A percentile compares a stretch with the other conserved stretches of the same genome.
phyloP scores from a whole-genome alignment of 2,113 vertebrate genomes.

The Channa argus region DNA sequence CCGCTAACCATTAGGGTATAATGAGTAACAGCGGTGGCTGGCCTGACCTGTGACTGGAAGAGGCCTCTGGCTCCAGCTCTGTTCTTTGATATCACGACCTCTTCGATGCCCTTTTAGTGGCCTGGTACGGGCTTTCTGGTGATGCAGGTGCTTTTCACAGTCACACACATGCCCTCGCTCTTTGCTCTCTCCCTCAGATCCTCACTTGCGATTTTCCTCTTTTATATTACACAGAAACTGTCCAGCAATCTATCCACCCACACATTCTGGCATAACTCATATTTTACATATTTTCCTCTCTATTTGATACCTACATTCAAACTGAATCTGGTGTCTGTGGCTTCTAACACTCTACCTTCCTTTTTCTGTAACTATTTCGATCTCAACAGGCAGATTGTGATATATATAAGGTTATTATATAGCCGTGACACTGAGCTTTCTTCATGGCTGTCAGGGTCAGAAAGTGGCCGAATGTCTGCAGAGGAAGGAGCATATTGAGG shows the following conservation, averaged over 20 bases:
- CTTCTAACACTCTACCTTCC: neutral
- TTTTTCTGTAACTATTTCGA: neutral
- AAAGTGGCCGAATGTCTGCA: constrained; percentile 14
- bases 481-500: constrained; percentile 42
- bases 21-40: constrained; percentile 74
- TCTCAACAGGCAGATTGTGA: constrained; percentile 6
- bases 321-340: neutral
- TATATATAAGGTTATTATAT: constrained; percentile 50
- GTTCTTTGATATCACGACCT: constrained; percentile 71
- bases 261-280: constrained; percentile 5
- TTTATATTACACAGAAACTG: neutral
- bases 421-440: constrained; percentile 55
- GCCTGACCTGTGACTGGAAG: constrained; percentile 57
- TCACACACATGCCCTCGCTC: constrained; percentile 22
- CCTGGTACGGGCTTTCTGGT: constrained; percentile 41
- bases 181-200: constrained; percentile 6
- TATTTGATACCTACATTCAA: neutral
- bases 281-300: constrained; percentile 13
- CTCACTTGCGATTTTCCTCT: neutral
- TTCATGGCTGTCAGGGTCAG: constrained; percentile 17
- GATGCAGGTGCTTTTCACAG: constrained; percentile 56
- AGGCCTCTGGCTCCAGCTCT: constrained; percentile 31
- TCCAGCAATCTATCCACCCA: constrained; percentile 10
- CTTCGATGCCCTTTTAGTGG: constrained; percentile 36
- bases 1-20: constrained; percentile 76